Conservation (phyloP, 2,113 vertebrate species). For the Cheirogaleus medius region DNA sequence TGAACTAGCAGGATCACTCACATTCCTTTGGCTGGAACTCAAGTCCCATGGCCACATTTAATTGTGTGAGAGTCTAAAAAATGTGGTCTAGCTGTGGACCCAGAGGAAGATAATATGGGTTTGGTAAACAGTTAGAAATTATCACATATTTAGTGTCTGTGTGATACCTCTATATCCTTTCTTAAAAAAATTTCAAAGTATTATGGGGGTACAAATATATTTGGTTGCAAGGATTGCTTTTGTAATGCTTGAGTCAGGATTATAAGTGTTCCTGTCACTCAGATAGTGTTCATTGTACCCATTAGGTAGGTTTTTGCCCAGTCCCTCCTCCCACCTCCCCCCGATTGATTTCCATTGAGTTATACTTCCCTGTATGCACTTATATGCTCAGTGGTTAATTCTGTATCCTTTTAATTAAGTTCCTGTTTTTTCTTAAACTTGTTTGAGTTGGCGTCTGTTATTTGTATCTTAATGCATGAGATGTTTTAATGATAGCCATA, state of each 20-base stretch:
- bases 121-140: not conserved
- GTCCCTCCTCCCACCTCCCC: no score
- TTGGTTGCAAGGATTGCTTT: no score
- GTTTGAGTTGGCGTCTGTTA: conserved; percentile 20
- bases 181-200: no score
- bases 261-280: no score
- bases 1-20: not conserved
- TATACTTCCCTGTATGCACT: no score
- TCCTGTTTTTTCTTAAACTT: conserved; percentile 26
- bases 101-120: conserved; percentile 27
- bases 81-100: not conserved
- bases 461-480: not conserved
- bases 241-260: no score
- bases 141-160: not conserved
- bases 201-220: no score
- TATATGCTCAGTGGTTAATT: no score
- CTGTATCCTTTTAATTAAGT: not conserved
- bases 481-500: conserved; percentile 8
- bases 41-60: not conserved
- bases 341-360: no score
- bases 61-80: conserved; percentile 14
- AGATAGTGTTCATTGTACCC: no score
- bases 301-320: no score
- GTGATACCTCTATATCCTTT: not conserved
- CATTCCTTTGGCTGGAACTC: not conserved